These are phyloP conservation scores for Rhabdophis nuchalis DNA, from an alignment of 2,797 vertebrate species.

Conservation along the genomic window DNA sequence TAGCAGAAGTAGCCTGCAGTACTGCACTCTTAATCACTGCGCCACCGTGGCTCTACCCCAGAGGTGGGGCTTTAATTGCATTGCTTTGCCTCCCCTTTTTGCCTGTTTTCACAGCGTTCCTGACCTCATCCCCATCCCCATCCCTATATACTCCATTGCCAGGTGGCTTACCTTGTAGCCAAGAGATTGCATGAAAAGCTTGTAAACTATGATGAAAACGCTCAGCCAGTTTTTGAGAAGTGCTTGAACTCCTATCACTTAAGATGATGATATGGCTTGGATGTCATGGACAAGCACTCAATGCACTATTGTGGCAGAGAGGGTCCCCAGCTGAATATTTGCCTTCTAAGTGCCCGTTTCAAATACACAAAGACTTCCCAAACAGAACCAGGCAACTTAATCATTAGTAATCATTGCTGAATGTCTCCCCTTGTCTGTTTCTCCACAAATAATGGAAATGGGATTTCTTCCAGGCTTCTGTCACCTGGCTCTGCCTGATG, in stretches of 20 bases:
- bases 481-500: slow-evolving; percentile 81
- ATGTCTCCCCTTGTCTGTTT: neutral
- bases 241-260: neutral
- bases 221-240: neutral
- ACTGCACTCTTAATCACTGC: no score
- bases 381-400: neutral
- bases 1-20: no score
- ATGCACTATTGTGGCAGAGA: neutral
- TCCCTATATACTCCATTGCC: neutral
- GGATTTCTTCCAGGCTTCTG: slow-evolving; percentile 84
- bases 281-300: neutral
- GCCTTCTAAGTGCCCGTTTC: neutral
- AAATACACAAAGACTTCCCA: neutral
- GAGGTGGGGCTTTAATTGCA: neutral
- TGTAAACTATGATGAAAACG: neutral
- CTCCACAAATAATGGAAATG: neutral
- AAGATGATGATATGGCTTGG: neutral
- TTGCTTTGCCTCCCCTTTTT: neutral
- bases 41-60: no score
- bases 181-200: neutral
- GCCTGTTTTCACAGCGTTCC: neutral
- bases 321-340: neutral
- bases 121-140: neutral
- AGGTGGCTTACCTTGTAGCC: neutral
- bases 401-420: neutral